Evolutionary conservation across 2,113 vertebrate genomes (phyloP).

Genomic region (Eclectus roratus): DNA sequence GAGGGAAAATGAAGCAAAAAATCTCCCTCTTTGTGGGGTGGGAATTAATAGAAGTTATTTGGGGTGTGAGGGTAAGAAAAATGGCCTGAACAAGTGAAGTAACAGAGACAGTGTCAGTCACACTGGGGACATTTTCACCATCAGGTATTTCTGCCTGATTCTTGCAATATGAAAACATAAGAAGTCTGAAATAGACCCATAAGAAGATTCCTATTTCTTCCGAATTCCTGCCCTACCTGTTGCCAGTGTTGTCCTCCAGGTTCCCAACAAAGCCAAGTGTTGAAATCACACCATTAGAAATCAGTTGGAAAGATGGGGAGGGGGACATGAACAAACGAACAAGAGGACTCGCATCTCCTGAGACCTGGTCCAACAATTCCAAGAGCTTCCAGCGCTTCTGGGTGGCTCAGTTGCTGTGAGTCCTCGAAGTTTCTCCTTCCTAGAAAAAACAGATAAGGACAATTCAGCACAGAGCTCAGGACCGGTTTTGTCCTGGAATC

Average conservation of each 20-base stretch:
- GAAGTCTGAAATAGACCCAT: not conserved
- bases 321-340: not conserved
- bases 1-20: not conserved
- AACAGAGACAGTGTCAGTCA: not conserved
- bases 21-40: not conserved
- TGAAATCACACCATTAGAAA: not conserved
- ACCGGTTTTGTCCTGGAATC: not conserved
- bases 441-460: not conserved
- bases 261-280: not conserved
- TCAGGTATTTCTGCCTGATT: not conserved
- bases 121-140: not conserved
- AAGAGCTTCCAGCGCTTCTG: not conserved
- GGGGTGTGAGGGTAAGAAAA: not conserved
- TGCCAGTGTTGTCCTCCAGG: accelerated
- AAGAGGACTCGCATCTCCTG: not conserved
- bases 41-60: not conserved
- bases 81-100: not conserved
- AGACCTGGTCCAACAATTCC: not conserved
- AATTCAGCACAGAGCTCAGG: not conserved
- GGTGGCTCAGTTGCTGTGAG: accelerated
- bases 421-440: not conserved
- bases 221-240: not conserved
- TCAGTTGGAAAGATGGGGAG: not conserved
- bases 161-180: not conserved
- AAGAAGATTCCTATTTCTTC: not conserved